Conservation (phyloP, 2,113 vertebrate genomes). For the Pampusana beccarii region DNA sequence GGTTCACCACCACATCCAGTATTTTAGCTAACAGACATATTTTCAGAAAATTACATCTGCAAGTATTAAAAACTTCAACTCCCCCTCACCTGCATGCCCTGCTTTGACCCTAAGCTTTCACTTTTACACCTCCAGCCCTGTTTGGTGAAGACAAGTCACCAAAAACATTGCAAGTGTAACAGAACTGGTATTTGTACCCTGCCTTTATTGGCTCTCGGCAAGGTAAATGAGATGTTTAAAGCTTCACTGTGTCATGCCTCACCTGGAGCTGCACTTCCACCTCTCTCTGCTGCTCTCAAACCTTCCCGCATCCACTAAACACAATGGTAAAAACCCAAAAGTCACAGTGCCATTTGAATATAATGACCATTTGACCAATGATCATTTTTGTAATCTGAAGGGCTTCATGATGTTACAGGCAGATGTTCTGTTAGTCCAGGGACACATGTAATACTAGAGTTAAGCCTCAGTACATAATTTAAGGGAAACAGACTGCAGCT, state of each 20-base stretch:
- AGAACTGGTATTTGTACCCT: background rate
- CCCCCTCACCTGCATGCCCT: too few relatives aligned
- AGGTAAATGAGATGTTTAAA: fast-evolving
- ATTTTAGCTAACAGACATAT: background rate
- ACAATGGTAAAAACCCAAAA: background rate
- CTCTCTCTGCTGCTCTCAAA: background rate
- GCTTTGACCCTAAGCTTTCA: background rate
- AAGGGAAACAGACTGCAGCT: background rate
- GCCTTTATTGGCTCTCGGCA: background rate
- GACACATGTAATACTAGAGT: background rate
- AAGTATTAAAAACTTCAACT: background rate
- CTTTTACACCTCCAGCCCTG: background rate
- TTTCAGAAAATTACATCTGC: background rate
- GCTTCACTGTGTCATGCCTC: background rate
- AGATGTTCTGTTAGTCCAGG: background rate
- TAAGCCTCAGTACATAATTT: background rate
- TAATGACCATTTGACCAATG: fast-evolving
- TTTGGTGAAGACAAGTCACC: background rate
- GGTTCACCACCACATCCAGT: background rate
- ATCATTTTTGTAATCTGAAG: background rate
- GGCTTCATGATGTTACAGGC: background rate
- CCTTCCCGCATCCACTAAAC: background rate
- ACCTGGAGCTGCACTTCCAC: background rate
- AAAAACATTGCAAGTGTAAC: background rate
- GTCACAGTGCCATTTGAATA: background rate